Conservation (phyloP, 1,140 invertebrate genomes). For the Drosophila kepulauana region DNA sequence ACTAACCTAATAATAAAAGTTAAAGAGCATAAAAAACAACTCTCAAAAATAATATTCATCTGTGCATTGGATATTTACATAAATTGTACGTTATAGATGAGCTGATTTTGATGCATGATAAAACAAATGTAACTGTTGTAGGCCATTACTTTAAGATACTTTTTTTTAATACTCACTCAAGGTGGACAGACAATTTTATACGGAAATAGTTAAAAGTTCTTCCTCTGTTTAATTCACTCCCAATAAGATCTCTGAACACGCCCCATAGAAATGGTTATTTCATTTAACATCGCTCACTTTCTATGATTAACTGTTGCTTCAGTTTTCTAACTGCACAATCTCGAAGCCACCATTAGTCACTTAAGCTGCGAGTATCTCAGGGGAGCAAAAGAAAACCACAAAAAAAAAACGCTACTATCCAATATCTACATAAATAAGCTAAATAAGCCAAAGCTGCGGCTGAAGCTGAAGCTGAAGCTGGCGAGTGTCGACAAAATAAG, state of each 20-base stretch:
- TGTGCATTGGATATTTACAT: constrained; percentile 51
- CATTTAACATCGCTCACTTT: constrained; percentile 44
- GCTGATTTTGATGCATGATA: constrained; percentile 40
- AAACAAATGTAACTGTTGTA: constrained; percentile 30
- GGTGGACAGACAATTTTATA: neutral
- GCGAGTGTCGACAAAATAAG: constrained; percentile 74
- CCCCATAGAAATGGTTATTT: constrained; percentile 57
- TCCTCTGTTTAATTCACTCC: constrained; percentile 10
- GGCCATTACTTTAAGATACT: neutral
- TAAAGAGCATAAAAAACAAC: constrained; percentile 71
- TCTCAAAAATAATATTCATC: constrained; percentile 45
- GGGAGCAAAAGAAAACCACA: constrained; percentile 28
- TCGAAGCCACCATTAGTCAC: constrained; percentile 65
- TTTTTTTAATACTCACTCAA: constrained; percentile 2
- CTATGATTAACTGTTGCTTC: constrained; percentile 54
- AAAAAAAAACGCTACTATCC: constrained; percentile 18
- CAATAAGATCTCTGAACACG: constrained; percentile 66
- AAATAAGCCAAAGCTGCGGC: constrained; percentile 48
- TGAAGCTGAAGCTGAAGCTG: constrained; percentile 33
- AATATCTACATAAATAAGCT: constrained; percentile 60
- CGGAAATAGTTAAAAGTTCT: neutral
- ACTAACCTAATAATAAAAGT: constrained; percentile 63
- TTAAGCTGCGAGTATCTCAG: constrained; percentile 40
- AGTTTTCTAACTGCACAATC: constrained; percentile 68
- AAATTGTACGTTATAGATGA: constrained; percentile 9